Base-by-base conservation (phyloP, 2,888 invertebrate species). In the Ochropacha duplaris region DNA sequence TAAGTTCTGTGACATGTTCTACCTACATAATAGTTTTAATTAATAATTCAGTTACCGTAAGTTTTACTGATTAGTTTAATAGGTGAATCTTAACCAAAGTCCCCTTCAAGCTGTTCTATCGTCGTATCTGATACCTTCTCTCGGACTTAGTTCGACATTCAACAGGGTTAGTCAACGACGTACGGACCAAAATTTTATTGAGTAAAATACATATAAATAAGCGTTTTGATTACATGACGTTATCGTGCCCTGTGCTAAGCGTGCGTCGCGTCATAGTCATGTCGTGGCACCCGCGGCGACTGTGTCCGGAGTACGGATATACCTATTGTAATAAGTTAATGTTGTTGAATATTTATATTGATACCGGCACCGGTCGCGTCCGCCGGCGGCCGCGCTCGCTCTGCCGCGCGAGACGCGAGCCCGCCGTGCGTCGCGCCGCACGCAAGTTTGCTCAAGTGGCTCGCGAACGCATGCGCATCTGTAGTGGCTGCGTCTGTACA, bases 11-110 rank as follows among this genome's bases (percentile, higher is more conserved):
- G 63, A 70, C 66, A 55, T 72, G 65, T 72, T 75, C 64, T 24
- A 24, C n/a, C n/a, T n/a, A n/a, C n/a, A n/a, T 62, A 70, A 69
- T 81, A 73, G 78, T 44, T 86, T 80, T 88, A 83, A 85, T 84
- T 76, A 76, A 82, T 85, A 81, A 76, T 74, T 83, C 90, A 90
- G 91, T 92, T 90, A 91, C 91, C 91, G 86, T 90, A 90, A 88
- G 84, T 87, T 87, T 87, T 88, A 84, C 78, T 83, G 83, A 74
- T 83, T 90, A 90, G 89, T 86, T 81, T 86, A 83, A 84, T 89
- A 92, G 88, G 84, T 85, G 79, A 89, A 87, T 86, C 81, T 86
- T 87, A 86, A 90, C 90, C 90, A 89, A 90, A 91, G 90, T 84
- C 83, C 85, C 83, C 84, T 83, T 84, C 72, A 81, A 80, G 31